Conservation (phyloP, 1,140 invertebrate species). For the Arctopsyche grandis region DNA sequence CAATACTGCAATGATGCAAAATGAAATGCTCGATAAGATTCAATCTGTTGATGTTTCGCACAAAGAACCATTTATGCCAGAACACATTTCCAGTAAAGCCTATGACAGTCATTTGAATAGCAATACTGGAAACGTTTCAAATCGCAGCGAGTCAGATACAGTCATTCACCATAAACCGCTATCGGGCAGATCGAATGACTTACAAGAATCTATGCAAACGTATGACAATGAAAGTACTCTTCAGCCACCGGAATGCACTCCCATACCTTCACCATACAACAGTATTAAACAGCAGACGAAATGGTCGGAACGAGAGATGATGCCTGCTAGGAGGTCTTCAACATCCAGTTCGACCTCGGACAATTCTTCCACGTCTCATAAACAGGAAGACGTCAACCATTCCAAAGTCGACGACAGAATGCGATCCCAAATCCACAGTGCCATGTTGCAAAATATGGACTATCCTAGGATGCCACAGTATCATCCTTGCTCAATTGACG, state of each 20-base stretch:
- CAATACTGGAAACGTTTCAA: not conserved
- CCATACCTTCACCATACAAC: constrained; percentile 74
- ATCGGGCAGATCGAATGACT: constrained; percentile 26
- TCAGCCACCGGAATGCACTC: constrained; percentile 70
- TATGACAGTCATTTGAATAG: constrained; percentile 21
- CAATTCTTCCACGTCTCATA: constrained; percentile 67
- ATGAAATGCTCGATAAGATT: constrained; percentile 29
- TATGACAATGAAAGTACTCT: constrained; percentile 64
- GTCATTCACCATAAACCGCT: constrained; percentile 1
- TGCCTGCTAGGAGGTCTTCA: constrained; percentile 74
- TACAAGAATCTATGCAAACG: constrained; percentile 56
- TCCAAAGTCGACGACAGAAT: constrained; percentile 58
- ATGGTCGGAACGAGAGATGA: constrained; percentile 77
- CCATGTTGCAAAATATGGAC: constrained; percentile 61
- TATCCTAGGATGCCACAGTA: constrained; percentile 64
- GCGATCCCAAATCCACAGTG: constrained; percentile 58
- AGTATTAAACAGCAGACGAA: constrained; percentile 72
- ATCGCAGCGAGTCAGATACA: not conserved
- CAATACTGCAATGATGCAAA: constrained; percentile 13
- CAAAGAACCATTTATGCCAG: constrained; percentile 13
- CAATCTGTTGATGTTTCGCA: not conserved
- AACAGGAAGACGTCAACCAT: constrained; percentile 60
- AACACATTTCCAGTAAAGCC: not conserved
- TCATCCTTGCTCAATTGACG: constrained; percentile 62
- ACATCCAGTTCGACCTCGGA: constrained; percentile 74